These are phyloP conservation scores for Axinella damicornis DNA, from an alignment of 37 sponge, comb jelly and placozoan species.

Conservation along the genomic window DNA sequence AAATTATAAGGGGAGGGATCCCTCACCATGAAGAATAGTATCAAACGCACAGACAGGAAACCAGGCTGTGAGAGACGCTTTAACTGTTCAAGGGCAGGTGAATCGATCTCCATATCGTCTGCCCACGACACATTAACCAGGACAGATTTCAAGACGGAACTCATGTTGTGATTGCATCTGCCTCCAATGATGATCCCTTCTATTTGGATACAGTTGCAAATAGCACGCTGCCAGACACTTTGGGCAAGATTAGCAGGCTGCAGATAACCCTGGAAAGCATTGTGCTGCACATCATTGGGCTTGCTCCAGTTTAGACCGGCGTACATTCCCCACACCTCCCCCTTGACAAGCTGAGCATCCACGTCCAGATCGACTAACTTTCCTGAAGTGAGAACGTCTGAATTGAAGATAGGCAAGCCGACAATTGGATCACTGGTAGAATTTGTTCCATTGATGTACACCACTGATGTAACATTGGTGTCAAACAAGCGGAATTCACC, in stretches of 20 bases:
- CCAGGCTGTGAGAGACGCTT: neutral
- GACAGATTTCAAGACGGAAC: too few species aligned
- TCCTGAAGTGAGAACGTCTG: neutral
- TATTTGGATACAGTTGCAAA: too few species aligned
- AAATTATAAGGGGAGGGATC: neutral
- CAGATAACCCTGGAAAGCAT: constrained; percentile 3
- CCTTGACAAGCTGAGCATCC: neutral
- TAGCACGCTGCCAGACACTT: neutral
- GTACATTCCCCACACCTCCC: neutral
- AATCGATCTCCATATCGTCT: too few species aligned
- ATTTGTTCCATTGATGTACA: constrained; percentile 9
- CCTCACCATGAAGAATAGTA: neutral
- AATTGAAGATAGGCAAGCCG: neutral
- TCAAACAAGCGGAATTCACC: constrained; percentile 18
- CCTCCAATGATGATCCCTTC: too few species aligned
- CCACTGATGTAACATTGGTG: constrained; percentile 18
- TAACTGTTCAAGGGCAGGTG: neutral
- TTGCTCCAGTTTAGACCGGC: constrained; percentile 1
- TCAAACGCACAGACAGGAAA: neutral
- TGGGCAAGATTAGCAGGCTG: neutral
- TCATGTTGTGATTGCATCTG: too few species aligned
- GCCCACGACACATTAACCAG: too few species aligned
- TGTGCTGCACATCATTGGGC: neutral
- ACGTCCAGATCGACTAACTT: constrained; percentile 26
- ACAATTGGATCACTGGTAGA: neutral